phyloP scores from a whole-genome alignment of 2,888 invertebrate species.

The Syrphus vitripennis region DNA sequence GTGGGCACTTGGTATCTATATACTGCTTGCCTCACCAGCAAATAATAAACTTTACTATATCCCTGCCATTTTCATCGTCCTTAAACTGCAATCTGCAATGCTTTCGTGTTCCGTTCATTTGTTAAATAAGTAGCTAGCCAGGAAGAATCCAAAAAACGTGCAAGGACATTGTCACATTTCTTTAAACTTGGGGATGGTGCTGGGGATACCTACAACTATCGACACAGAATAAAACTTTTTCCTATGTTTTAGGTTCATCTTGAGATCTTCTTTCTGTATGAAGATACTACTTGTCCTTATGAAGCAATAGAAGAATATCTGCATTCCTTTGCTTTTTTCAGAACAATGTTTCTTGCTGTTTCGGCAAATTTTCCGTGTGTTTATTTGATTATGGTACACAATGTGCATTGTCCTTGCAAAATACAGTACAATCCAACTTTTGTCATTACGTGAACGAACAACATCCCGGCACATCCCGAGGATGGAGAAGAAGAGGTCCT shows the following conservation, averaged over 20 bases:
- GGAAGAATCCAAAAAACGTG: slow-evolving; percentile 9
- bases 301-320: not conserved
- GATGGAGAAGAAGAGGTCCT: not conserved
- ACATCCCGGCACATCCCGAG: not conserved
- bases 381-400: slow-evolving; percentile 55
- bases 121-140: not conserved
- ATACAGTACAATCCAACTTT: slow-evolving; percentile 46
- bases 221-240: not conserved
- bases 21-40: not conserved
- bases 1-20: slow-evolving; percentile 32
- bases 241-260: not conserved
- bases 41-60: not conserved
- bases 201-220: no score
- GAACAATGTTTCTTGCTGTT: slow-evolving; percentile 37
- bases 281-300: no score
- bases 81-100: slow-evolving; percentile 40
- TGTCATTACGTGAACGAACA: slow-evolving; percentile 42
- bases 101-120: slow-evolving; percentile 6
- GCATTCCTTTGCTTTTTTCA: slow-evolving; percentile 11
- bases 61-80: not conserved
- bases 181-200: no score
- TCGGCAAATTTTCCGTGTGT: slow-evolving; percentile 48
- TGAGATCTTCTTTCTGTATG: not conserved
- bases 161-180: slow-evolving; percentile 43
- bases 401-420: slow-evolving; percentile 51